Evolutionary conservation across 2,888 invertebrate genomes (phyloP), one percentile per base, ranked within the genome.

Genomic region (Tortricodes alternella): DNA sequence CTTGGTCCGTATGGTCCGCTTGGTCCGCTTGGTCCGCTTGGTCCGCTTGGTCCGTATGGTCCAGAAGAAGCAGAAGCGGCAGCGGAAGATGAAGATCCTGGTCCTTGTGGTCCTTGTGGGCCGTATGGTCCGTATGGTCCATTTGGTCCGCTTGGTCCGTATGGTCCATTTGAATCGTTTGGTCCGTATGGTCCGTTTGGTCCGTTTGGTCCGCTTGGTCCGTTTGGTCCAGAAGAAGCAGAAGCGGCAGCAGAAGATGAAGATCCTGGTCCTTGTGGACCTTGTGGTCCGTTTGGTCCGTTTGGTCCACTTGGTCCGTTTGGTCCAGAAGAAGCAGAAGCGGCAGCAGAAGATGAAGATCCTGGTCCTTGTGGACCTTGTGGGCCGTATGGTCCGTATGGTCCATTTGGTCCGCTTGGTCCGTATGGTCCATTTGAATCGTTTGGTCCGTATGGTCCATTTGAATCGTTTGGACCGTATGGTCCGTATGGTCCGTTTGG

Each of bases 281-380:
- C n/a, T n/a, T n/a, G n/a, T n/a, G n/a, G n/a, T n/a, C n/a, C n/a
- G n/a, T n/a, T n/a, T n/a, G 52, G 37, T 13, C 50, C 62, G 11
- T n/a, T n/a, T n/a, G n/a, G n/a, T n/a, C n/a, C n/a, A n/a, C 62
- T 8, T n/a, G 58, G 43, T 51, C 48, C 61, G 8, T 46, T 16
- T 29, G 41, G 37, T 19, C 15, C 43, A 3, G 18, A 7, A 18
- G 16, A 1, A n/a, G 37, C 37, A 9, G 16, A 2, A 18, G 37
- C 18, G 9, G 16, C 0, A 18, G 37, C 37, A 8, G 9, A 4
- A 9, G 37, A 8, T 37, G 9, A 3, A 8, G 41, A 21, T 39
- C 39, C 39, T 39, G 39, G 23, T 39, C 39, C 39, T 32, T 19
- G 9, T 37, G 39, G 41, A 34, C 44, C 34, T 11, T 34, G 9